Evolutionary conservation across 2,113 vertebrate genomes (phyloP).

Genomic region (Centropus bengalensis): DNA sequence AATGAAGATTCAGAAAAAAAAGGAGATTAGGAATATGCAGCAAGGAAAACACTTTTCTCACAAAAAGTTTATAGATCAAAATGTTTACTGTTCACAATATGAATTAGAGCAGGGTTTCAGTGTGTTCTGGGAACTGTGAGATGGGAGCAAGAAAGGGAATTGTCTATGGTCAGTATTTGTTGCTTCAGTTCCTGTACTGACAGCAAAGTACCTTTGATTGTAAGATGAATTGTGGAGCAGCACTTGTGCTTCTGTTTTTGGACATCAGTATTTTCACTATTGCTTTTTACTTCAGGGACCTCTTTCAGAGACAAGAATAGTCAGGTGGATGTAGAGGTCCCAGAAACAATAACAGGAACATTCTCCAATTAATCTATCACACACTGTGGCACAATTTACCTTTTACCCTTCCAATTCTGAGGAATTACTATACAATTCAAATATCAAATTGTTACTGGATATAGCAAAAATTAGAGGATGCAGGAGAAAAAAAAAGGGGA

Average conservation of each 20-base stretch:
- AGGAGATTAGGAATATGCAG: background rate
- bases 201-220: constrained; percentile 54
- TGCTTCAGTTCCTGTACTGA: constrained; percentile 56
- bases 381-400: constrained; percentile 29
- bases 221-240: constrained; percentile 57
- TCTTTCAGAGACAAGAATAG: constrained; percentile 23
- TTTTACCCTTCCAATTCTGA: constrained; percentile 66
- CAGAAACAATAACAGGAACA: constrained; percentile 67
- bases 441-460: constrained; percentile 5
- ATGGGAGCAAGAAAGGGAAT: constrained; percentile 15
- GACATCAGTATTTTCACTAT: background rate
- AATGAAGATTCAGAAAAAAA: constrained; percentile 25
- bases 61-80: background rate
- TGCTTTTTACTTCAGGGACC: background rate
- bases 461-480: constrained; percentile 19
- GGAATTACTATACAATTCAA: constrained; percentile 11
- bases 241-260: background rate
- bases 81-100: constrained; percentile 11
- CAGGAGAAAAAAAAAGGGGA: background rate
- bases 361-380: constrained; percentile 61
- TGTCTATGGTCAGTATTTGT: constrained; percentile 15
- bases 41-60: constrained; percentile 41
- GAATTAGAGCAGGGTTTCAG: background rate
- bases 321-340: constrained; percentile 26
- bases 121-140: constrained; percentile 8